Evolutionary conservation across 2,888 invertebrate genomes (phyloP).

Genomic region (Tetragonisca angustula): DNA sequence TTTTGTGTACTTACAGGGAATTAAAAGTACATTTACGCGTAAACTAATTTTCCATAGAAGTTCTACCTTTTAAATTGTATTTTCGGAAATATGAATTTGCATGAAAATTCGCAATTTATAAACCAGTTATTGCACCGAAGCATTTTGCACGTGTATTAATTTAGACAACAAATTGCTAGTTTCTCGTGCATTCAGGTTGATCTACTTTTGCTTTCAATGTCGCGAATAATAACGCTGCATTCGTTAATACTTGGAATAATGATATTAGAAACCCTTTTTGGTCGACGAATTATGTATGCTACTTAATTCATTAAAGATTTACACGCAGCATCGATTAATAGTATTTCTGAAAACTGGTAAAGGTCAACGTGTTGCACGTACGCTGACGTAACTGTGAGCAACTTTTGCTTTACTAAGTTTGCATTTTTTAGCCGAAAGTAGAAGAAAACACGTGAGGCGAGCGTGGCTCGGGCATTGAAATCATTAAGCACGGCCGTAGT

Average conservation of each 20-base stretch:
- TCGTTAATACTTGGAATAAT: not conserved
- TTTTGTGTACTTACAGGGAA: too few relatives aligned
- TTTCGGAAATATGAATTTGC: too few relatives aligned
- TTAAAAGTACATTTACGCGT: too few relatives aligned
- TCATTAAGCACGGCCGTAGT: slow-evolving; percentile 40
- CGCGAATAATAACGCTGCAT: not conserved
- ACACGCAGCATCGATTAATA: not conserved
- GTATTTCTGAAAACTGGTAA: not conserved
- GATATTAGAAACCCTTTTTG: not conserved
- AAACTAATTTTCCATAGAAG: too few relatives aligned
- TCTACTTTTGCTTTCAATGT: not conserved
- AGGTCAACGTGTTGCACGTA: not conserved
- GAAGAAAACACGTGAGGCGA: not conserved
- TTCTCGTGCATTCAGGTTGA: not conserved
- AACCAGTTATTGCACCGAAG: not conserved
- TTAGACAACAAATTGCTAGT: not conserved
- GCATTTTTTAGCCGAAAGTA: not conserved
- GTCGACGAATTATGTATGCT: not conserved
- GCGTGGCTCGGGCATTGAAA: slow-evolving; percentile 35
- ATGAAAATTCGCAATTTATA: too few relatives aligned
- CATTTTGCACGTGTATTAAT: not conserved
- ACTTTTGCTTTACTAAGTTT: not conserved
- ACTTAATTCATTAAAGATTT: not conserved
- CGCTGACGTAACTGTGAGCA: not conserved
- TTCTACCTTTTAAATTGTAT: too few relatives aligned